phyloP scores from a whole-genome alignment of 2,888 invertebrate genomes.

The Lasiommata megera region DNA sequence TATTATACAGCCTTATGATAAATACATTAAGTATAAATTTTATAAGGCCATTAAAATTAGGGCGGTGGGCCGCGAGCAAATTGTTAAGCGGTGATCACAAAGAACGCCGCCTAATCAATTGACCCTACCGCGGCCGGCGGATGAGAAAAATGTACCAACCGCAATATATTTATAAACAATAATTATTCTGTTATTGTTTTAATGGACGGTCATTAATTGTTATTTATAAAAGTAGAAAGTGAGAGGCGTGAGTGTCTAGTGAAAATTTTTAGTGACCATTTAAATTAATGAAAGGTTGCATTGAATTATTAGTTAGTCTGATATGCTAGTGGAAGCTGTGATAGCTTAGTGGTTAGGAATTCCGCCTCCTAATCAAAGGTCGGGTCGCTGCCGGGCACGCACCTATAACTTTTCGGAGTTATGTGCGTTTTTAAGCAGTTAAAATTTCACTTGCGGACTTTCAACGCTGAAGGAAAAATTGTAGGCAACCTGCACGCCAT shows the following conservation, averaged over 20 bases:
- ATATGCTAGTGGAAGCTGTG: too few relatives aligned
- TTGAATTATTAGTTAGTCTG: too few relatives aligned
- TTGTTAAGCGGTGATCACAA: conserved; percentile 77
- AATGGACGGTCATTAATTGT: conserved; percentile 3
- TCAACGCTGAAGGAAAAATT: too few relatives aligned
- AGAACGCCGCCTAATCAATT: conserved; percentile 77
- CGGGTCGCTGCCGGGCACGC: too few relatives aligned
- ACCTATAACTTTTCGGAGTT: too few relatives aligned
- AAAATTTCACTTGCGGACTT: too few relatives aligned
- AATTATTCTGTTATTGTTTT: conserved; percentile 17
- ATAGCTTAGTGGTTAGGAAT: too few relatives aligned
- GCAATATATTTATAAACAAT: conserved; percentile 33
- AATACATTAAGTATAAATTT: conserved; percentile 81
- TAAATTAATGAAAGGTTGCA: background rate
- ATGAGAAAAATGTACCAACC: conserved; percentile 34
- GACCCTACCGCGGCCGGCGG: conserved; percentile 41
- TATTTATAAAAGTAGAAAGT: conserved; percentile 5
- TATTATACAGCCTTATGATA: conserved; percentile 58
- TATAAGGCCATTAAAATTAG: conserved; percentile 81
- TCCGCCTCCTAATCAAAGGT: too few relatives aligned
- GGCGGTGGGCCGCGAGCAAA: conserved; percentile 79
- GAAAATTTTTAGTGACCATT: background rate
- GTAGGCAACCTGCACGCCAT: too few relatives aligned
- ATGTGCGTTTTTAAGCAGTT: too few relatives aligned
- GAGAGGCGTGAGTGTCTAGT: background rate